Evolutionary conservation across 2,797 vertebrate species (phyloP).

Genomic region (Pangasius djambal): DNA sequence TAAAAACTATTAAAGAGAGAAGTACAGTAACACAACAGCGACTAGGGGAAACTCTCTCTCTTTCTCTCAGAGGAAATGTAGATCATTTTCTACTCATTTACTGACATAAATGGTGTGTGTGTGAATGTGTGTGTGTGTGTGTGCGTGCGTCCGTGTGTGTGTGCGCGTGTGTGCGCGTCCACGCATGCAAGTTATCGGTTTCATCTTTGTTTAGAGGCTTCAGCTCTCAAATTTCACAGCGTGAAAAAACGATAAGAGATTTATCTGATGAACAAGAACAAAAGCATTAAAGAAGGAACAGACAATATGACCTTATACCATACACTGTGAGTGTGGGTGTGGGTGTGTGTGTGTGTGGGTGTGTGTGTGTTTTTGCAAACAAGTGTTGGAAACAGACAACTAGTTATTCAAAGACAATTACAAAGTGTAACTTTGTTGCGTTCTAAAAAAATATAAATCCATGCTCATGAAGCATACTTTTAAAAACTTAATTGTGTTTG

Average conservation of each 20-base stretch:
- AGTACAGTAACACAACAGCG: conserved; percentile 14
- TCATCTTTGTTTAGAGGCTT: conserved; percentile 21
- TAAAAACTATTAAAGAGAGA: conserved; percentile 30
- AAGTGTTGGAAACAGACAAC: not conserved
- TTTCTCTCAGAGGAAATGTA: not conserved
- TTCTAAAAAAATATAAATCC: not conserved
- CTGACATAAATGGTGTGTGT: not conserved
- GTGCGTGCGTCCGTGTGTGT: not conserved
- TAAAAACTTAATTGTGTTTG: too few relatives aligned
- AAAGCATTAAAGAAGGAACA: conserved; percentile 7
- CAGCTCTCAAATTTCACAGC: conserved; percentile 36
- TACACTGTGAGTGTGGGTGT: conserved; percentile 10
- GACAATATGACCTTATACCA: conserved; percentile 1
- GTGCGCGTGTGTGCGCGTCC: not conserved
- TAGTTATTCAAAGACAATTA: not conserved
- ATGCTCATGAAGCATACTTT: too few relatives aligned
- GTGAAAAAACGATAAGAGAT: conserved; percentile 12
- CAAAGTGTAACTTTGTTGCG: not conserved
- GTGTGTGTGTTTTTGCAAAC: not conserved
- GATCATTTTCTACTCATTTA: not conserved
- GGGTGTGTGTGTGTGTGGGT: not conserved
- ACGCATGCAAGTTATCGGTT: not conserved
- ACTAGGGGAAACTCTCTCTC: conserved; percentile 4
- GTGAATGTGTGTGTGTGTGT: not conserved
- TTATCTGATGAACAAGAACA: conserved; percentile 48